These are phyloP conservation scores for Protaetia brevitarsis DNA, from an alignment of 1,140 invertebrate genomes.

Conservation along the genomic window DNA sequence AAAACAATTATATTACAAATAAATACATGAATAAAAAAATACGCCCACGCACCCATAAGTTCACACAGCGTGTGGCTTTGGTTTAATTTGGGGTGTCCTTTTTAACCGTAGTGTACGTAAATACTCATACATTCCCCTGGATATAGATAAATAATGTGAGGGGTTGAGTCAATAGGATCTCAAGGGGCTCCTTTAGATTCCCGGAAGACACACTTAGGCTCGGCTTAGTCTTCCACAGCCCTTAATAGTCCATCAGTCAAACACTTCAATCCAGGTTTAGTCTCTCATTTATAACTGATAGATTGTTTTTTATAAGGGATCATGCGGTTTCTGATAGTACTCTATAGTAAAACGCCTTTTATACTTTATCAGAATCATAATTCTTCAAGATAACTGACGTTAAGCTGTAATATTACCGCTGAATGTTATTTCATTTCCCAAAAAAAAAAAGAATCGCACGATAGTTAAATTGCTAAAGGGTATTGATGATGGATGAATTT, in stretches of 20 bases:
- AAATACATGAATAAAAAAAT: too few species aligned
- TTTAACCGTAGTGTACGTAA: not conserved
- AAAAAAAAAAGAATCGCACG: too few species aligned
- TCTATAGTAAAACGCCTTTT: too few species aligned
- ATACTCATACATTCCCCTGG: slow-evolving; percentile 2
- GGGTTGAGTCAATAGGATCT: slow-evolving; percentile 13
- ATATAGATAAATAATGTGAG: slow-evolving; percentile 23
- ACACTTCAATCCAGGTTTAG: slow-evolving; percentile 38
- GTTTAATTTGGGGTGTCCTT: not conserved
- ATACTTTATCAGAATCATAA: too few species aligned
- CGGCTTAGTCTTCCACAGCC: slow-evolving; percentile 32
- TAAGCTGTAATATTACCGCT: too few species aligned
- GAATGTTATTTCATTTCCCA: too few species aligned
- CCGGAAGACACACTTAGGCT: slow-evolving; percentile 31
- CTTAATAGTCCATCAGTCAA: slow-evolving; percentile 41
- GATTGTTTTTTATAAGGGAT: slow-evolving; percentile 6
- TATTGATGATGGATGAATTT: too few species aligned
- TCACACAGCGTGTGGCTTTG: not conserved
- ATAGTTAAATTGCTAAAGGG: too few species aligned
- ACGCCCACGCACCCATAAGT: too few species aligned
- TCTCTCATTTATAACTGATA: slow-evolving; percentile 30
- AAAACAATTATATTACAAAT: too few species aligned
- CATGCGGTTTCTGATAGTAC: too few species aligned
- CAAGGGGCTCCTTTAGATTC: slow-evolving; percentile 27
- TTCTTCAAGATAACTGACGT: too few species aligned